These are phyloP conservation scores for Actinia equina DNA, from an alignment of 64 coral and sea anemone genomes.

Conservation along the genomic window DNA sequence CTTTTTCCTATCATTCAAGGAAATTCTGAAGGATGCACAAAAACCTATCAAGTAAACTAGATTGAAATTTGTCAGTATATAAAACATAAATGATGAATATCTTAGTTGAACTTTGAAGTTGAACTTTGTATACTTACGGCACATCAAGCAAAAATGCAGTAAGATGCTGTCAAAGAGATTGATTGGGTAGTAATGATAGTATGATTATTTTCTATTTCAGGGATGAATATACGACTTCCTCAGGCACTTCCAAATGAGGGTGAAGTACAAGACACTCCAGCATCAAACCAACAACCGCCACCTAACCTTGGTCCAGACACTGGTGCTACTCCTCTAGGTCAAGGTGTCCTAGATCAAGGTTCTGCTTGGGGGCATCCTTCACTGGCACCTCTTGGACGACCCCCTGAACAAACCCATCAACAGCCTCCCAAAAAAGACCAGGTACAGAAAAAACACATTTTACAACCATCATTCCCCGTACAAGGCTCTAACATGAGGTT, in stretches of 20 bases:
- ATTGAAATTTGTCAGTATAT: no score
- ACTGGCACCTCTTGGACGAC: not conserved
- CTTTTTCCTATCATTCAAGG: no score
- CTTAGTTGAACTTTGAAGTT: no score
- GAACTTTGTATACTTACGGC: no score
- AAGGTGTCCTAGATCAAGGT: not conserved
- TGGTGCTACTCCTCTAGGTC: not conserved
- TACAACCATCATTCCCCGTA: not conserved
- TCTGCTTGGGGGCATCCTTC: not conserved
- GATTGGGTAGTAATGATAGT: no score
- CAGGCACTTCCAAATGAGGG: not conserved
- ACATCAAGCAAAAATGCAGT: no score
- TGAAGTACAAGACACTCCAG: not conserved
- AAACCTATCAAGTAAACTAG: no score
- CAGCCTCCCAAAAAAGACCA: not conserved
- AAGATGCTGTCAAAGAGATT: no score
- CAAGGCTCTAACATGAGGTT: not conserved
- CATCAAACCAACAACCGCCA: not conserved
- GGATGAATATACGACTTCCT: slow-evolving; percentile 56
- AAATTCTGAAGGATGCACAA: no score
- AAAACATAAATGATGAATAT: no score
- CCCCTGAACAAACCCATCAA: not conserved
- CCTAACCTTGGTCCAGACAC: not conserved
- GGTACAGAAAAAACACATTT: not conserved
- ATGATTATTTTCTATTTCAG: slow-evolving; percentile 1